A percentile compares a stretch with the other conserved stretches of the same genome.
Conservation (phyloP, 2,888 invertebrate species). For the Petrolisthes cinctipes region DNA sequence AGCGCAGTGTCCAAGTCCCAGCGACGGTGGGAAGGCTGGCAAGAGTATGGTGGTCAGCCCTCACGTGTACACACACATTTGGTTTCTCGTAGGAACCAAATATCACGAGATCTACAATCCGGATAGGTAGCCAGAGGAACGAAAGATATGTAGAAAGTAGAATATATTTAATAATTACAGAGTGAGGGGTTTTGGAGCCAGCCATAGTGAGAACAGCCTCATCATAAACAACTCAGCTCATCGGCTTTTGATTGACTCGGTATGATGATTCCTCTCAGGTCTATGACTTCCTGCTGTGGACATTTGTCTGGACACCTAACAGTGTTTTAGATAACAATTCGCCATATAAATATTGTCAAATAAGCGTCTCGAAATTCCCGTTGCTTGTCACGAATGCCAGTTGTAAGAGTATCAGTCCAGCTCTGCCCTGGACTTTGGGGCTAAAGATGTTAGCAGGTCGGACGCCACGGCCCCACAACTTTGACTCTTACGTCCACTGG, state of each 20-base stretch:
- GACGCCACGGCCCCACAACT: constrained; percentile 15
- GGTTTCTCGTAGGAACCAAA: too few relatives aligned
- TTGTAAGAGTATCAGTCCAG: constrained; percentile 29
- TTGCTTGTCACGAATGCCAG: constrained; percentile 20
- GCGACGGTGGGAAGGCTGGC: neutral
- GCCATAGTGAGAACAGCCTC: too few relatives aligned
- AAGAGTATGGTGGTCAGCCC: constrained; percentile 11
- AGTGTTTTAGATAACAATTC: neutral
- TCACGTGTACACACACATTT: too few relatives aligned
- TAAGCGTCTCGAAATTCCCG: constrained; percentile 6
- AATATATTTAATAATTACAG: neutral
- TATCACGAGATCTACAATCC: too few relatives aligned
- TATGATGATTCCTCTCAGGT: constrained; percentile 5
- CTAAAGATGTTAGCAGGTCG: constrained; percentile 3
- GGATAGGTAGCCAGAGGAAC: too few relatives aligned
- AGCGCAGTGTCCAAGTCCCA: neutral
- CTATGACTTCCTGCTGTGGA: neutral
- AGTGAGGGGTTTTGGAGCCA: neutral
- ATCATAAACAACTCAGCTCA: neutral
- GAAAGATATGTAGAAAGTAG: too few relatives aligned
- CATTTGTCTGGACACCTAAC: constrained; percentile 4
- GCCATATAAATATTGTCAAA: neutral
- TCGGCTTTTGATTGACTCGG: constrained; percentile 1
- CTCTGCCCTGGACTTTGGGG: neutral
- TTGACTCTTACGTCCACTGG: constrained; percentile 42